Evolutionary conservation across 1,140 invertebrate species (phyloP), one percentile per base, ranked within the genome.

Genomic region (Chlorops oryzae): DNA sequence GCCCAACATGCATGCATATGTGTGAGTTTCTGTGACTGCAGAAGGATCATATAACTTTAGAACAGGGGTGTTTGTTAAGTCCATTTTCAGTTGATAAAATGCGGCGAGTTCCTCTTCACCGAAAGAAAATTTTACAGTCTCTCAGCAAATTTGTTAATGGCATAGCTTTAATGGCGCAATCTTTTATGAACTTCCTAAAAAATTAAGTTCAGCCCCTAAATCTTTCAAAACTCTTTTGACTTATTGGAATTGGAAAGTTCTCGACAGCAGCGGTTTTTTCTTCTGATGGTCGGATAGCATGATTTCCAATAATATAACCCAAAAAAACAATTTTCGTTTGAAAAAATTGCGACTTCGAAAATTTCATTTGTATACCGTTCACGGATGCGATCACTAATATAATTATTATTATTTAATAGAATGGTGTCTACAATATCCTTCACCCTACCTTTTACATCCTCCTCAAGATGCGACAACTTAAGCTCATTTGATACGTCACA

Each of bases 21-120:
- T 70, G 48, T 73, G 67, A 1, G 72, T 20, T 45, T 72, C 67
- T 3, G 69, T 65, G 3, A 37, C 10, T 4, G 59, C 58, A 23
- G 41, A 22, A 7, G 48, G 52, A 18, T 67, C 39, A 55, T 59
- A 48, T 17, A 40, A 18, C 23, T 52, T 59, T 12, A 72, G 39
- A 3, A 73, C 62, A 6, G 72, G 69, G 34, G 63, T 51, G 18
- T 52, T 28, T 2, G 44, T 51, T 3, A 63, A 28, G 37, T 40
- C 24, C 12, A 5, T 2, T 13, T 47, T 47, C 15, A 47, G 34
- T 18, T 37, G 18, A 5, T 47, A 3, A 15, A 28, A 52, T 23
- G 10, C 56, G 27, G 17, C 56, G 22, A 37, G 5, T 25, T 37
- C 18, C 7, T 43, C 41, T 7, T 43, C 20, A 6, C 21, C 41